Evolutionary conservation across 2,888 invertebrate genomes (phyloP).

Genomic region (Hipparchia semele): DNA sequence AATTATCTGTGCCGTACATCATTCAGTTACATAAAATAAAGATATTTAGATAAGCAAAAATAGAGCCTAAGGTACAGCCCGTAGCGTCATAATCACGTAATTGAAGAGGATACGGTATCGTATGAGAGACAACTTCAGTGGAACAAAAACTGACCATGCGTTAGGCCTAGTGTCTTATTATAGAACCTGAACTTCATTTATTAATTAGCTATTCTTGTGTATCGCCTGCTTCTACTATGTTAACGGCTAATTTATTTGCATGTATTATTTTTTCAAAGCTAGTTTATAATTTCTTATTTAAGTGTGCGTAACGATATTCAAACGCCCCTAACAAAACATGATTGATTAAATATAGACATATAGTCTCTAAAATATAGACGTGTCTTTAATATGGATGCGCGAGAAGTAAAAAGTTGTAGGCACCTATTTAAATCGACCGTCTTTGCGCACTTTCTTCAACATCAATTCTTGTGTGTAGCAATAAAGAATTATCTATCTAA

Average conservation of each 20-base stretch:
- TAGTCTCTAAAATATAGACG: no score
- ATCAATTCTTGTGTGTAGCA: no score
- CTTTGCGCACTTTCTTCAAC: no score
- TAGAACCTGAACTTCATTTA: constrained; percentile 25
- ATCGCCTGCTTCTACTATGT: constrained; percentile 10
- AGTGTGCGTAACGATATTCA: neutral
- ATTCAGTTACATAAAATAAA: constrained; percentile 20
- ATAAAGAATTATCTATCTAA: no score
- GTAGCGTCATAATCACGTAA: constrained; percentile 17
- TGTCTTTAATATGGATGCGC: no score
- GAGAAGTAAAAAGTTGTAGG: no score
- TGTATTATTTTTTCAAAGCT: constrained; percentile 1
- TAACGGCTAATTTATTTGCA: constrained; percentile 24
- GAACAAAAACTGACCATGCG: constrained; percentile 29
- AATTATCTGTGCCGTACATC: constrained; percentile 25
- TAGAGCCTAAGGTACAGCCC: neutral
- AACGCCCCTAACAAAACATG: neutral
- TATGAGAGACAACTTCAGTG: constrained; percentile 17
- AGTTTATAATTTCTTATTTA: neutral
- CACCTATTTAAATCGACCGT: no score
- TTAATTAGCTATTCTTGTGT: constrained; percentile 26
- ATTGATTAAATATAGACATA: no score
- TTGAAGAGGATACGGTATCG: constrained; percentile 7
- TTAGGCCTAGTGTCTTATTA: constrained; percentile 28
- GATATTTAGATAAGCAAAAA: constrained; percentile 24